A percentile compares a stretch with the other conserved stretches of the same genome.
Conservation (phyloP, 2,113 vertebrate genomes). For the Dermatemys mawii region DNA sequence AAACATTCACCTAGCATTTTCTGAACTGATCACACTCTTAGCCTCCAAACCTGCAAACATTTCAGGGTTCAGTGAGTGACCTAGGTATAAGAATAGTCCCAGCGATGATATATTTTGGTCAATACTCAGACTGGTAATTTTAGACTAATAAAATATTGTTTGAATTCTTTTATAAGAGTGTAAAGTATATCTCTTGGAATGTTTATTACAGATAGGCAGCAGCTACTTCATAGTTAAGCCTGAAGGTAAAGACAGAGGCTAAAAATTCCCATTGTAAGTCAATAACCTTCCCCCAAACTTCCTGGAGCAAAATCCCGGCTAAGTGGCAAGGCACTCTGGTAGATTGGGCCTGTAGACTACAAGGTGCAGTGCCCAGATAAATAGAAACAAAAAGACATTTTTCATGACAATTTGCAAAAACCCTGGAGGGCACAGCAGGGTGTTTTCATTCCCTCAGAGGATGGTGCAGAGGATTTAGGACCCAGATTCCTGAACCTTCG, state of each 20-base stretch:
- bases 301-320: neutral
- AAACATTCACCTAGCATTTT: neutral
- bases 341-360: neutral
- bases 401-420: neutral
- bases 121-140: conserved; percentile 42
- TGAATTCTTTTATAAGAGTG: neutral
- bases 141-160: conserved; percentile 10
- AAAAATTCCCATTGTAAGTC: conserved; percentile 40
- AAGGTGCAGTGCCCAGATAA: neutral
- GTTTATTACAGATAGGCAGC: conserved; percentile 3
- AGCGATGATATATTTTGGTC: neutral
- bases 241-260: conserved; percentile 25
- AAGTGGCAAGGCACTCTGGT: neutral
- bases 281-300: conserved; percentile 18
- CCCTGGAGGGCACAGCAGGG: too few relatives aligned
- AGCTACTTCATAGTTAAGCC: neutral
- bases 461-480: neutral
- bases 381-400: neutral
- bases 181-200: neutral
- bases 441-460: neutral
- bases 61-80: neutral
- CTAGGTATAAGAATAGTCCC: neutral
- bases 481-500: neutral
- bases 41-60: neutral
- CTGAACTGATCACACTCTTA: neutral